Percentiles rank a stretch among this genome's conserved stretches.
phyloP scores from a whole-genome alignment of 2,888 invertebrate genomes.

The Polydrusus cervinus region DNA sequence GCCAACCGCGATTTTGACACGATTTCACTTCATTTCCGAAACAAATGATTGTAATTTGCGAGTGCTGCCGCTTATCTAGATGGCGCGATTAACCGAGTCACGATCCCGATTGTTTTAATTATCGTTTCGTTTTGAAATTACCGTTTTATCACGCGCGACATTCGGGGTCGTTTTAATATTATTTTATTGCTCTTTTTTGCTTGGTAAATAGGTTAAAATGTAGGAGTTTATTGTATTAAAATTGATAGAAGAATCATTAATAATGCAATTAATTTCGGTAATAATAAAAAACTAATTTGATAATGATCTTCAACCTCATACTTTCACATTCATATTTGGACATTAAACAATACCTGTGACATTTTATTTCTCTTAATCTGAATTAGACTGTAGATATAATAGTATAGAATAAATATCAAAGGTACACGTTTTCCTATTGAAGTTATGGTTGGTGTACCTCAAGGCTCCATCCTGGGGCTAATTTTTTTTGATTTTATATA shows the following conservation, averaged over 20 bases:
- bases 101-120: constrained; percentile 58
- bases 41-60: constrained; percentile 72
- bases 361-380: too few species aligned
- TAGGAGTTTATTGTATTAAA: not conserved
- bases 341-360: too few species aligned
- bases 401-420: too few species aligned
- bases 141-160: constrained; percentile 48
- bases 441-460: too few species aligned
- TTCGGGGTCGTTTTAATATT: constrained; percentile 9
- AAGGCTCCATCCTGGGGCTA: too few species aligned
- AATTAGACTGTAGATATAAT: too few species aligned
- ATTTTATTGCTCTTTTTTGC: constrained; percentile 19
- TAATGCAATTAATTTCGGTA: too few species aligned
- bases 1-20: constrained; percentile 71
- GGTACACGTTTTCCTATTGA: too few species aligned
- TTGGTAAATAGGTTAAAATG: not conserved
- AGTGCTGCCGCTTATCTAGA: constrained; percentile 37
- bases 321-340: too few species aligned
- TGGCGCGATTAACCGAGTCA: constrained; percentile 61
- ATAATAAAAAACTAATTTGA: too few species aligned
- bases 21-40: constrained; percentile 71
- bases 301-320: too few species aligned
- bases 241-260: not conserved
- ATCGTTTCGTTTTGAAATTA: constrained; percentile 48
- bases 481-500: too few species aligned